These are phyloP conservation scores for Glandiceps talaboti DNA, from an alignment of 53 echinoderm and acorn worm genomes.

Conservation along the genomic window DNA sequence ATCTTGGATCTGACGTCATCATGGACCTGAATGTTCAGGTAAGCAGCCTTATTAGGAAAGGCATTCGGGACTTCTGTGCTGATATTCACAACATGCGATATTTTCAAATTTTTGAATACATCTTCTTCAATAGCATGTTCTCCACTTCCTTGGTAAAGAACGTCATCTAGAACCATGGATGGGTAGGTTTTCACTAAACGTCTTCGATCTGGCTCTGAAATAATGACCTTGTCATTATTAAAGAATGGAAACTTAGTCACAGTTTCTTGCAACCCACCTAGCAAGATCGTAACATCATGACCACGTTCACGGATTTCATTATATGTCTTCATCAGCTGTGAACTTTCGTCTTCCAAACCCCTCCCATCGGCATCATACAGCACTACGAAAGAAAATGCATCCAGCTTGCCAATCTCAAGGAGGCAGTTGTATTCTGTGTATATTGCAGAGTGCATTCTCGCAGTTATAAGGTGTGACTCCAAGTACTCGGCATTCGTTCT, in stretches of 20 bases:
- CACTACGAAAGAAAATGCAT: constrained; percentile 43
- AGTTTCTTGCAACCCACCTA: constrained; percentile 50
- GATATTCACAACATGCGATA: constrained; percentile 77
- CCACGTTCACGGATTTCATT: constrained; percentile 25
- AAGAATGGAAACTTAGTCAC: constrained; percentile 42
- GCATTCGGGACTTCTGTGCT: constrained; percentile 46
- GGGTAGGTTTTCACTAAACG: constrained; percentile 53
- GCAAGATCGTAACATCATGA: constrained; percentile 42
- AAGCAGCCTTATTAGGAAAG: constrained; percentile 46
- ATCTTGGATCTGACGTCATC: constrained; percentile 50
- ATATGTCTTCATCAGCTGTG: constrained; percentile 9
- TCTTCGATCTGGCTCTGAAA: constrained; percentile 41
- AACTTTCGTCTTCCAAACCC: background rate
- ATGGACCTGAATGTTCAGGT: constrained; percentile 52
- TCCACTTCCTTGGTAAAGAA: constrained; percentile 70
- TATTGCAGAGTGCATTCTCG: constrained; percentile 49
- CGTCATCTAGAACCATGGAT: constrained; percentile 50
- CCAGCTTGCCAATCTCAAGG: constrained; percentile 34
- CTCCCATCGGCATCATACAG: constrained; percentile 58
- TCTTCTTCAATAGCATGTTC: constrained; percentile 38
- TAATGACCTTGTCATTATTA: constrained; percentile 43
- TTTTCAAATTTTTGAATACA: constrained; percentile 44
- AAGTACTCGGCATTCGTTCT: constrained; percentile 21
- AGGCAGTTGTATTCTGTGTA: constrained; percentile 67
- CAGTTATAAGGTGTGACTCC: constrained; percentile 45